Evolutionary conservation across 2,888 invertebrate genomes (phyloP), one percentile per base, ranked within the genome.

Genomic region (Mythimna loreyi): DNA sequence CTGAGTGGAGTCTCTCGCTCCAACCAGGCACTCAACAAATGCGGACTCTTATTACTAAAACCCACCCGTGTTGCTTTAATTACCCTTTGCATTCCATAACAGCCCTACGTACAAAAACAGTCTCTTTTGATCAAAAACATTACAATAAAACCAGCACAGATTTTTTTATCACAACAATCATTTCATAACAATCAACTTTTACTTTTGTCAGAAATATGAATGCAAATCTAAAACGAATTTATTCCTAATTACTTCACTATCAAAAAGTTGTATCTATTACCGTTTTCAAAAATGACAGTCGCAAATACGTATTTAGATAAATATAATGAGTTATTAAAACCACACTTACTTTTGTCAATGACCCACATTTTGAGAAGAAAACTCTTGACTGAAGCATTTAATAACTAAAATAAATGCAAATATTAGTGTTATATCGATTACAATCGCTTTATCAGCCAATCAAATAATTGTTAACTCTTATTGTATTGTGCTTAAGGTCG

Each of bases 391-490:
- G 11, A 65, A 61, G 21, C 52, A 25, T 66, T 66, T 55, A 75
- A 62, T 56, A 75, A 55, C 8, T 16, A 43, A 52, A 75, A 68
- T 49, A 45, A 76, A 76, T 63, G 69, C 62, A 80, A 76, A 76
- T 68, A 76, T 56, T 63, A 80, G 50, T 60, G 55, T 43, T 3
- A 60, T 76, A 76, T 76, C 76, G 43, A 76, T 76, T 76, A 80
- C 76, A 75, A 75, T 61, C 52, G 25, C 23, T 50, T 67, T 68
- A 80, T 80, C 69, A 59, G 50, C n/a, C 55, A 63, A 76, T 80
- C 62, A 52, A 63, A 60, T 59, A 56, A 60, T 60, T 49, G 28
- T 47, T 64, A 62, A 50, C 62, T 68, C 76, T 76, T 80, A 80
- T 68, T 63, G 28, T 52, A 43, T 56, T 23, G 56, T 21, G 2